phyloP scores from a whole-genome alignment of 2,888 invertebrate genomes.

The Steromphala cineraria region DNA sequence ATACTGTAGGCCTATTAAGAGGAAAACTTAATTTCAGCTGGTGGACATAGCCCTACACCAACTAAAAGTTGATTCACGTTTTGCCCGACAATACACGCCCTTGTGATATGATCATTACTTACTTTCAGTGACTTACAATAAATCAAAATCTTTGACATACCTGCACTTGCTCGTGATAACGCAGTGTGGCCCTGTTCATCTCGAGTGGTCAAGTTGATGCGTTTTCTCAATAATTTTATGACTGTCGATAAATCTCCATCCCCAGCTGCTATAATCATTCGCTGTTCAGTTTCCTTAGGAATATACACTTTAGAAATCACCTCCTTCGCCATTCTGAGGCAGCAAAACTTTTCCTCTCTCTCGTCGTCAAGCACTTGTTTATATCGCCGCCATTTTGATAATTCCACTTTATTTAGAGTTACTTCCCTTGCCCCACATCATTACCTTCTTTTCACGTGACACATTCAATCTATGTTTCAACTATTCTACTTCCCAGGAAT shows the following conservation, averaged over 20 bases:
- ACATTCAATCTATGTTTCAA: too few species aligned
- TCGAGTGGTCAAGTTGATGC: conserved; percentile 48
- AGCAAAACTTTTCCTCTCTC: neutral
- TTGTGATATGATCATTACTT: too few species aligned
- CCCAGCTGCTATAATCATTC: conserved; percentile 55
- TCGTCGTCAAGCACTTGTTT: conserved; percentile 54
- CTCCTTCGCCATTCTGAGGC: conserved; percentile 31
- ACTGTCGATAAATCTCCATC: conserved; percentile 61
- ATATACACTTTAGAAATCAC: conserved; percentile 54
- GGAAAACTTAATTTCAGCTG: too few species aligned
- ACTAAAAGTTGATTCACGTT: too few species aligned
- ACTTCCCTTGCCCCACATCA: too few species aligned
- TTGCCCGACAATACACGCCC: too few species aligned
- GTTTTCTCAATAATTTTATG: conserved; percentile 59
- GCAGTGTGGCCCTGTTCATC: conserved; percentile 55
- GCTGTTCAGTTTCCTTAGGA: conserved; percentile 51
- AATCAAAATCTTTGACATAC: conserved; percentile 29
- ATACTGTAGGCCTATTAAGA: too few species aligned
- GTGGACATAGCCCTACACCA: too few species aligned
- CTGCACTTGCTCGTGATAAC: conserved; percentile 51
- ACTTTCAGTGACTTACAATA: neutral
- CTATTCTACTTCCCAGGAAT: too few species aligned
- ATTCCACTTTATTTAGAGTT: neutral
- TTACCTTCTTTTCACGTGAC: too few species aligned
- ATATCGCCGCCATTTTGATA: conserved; percentile 30